Evolutionary conservation across 2,888 invertebrate genomes (phyloP).

Genomic region (Aricia artaxerxes): DNA sequence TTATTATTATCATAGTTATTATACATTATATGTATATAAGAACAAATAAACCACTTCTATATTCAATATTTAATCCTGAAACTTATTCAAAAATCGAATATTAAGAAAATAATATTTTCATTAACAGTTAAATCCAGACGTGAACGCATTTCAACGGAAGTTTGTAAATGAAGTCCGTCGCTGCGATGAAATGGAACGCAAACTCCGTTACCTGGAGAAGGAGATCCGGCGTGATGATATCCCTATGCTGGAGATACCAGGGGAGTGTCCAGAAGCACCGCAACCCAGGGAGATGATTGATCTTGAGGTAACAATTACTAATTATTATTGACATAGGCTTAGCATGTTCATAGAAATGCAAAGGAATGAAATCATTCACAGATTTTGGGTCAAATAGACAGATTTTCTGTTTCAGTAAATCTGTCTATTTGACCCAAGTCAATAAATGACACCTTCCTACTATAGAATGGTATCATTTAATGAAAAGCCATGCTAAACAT

Average conservation of each 20-base stretch:
- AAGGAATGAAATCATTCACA: too few relatives aligned
- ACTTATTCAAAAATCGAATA: neutral
- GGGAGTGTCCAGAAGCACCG: constrained; percentile 99
- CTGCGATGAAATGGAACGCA: constrained; percentile 98
- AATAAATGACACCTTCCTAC: neutral
- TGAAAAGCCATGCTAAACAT: neutral
- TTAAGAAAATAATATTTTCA: neutral
- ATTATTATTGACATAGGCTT: neutral
- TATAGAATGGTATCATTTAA: neutral
- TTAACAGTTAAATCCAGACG: constrained; percentile 89
- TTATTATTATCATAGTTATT: too few relatives aligned
- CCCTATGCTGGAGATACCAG: constrained; percentile 97
- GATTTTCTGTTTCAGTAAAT: neutral
- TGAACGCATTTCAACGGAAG: constrained; percentile 94
- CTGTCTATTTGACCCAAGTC: too few relatives aligned
- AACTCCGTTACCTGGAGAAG: constrained; percentile 96
- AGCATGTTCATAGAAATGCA: too few relatives aligned
- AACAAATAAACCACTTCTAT: too few relatives aligned
- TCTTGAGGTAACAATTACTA: constrained; percentile 85
- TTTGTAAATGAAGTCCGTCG: constrained; percentile 95
- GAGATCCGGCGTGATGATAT: constrained; percentile 98
- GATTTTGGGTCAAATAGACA: neutral
- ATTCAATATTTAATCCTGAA: too few relatives aligned
- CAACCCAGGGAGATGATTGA: constrained; percentile 99
- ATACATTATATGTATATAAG: too few relatives aligned